phyloP scores from a whole-genome alignment of 64 coral and sea anemone genomes.

The Orbicella faveolata region DNA sequence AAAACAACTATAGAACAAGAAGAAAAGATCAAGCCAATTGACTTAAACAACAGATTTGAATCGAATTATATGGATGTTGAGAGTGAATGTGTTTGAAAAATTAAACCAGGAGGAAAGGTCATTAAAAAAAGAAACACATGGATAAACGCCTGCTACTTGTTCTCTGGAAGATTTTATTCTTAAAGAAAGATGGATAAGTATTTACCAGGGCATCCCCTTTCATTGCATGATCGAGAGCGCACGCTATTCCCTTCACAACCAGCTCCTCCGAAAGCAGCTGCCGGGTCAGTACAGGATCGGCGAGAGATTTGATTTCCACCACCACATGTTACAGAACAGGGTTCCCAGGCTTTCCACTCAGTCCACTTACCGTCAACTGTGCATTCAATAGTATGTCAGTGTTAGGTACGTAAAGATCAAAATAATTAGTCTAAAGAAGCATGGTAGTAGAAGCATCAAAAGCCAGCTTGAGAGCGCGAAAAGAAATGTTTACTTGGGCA shows the following conservation, averaged over 20 bases:
- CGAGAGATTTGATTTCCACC: conserved; percentile 45
- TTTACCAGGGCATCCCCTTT: conserved; percentile 42
- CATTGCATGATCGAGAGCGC: conserved; percentile 51
- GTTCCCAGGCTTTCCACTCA: conserved; percentile 68
- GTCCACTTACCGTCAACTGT: conserved; percentile 68
- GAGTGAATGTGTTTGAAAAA: no score
- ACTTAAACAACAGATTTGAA: no score
- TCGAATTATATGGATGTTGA: no score
- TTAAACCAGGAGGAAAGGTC: no score
- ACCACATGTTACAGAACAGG: conserved; percentile 70
- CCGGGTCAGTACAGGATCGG: conserved; percentile 67
- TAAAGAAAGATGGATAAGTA: background rate
- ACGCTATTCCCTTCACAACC: conserved; percentile 51
- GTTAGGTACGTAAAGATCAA: background rate
- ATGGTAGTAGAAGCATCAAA: background rate
- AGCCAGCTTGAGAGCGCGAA: background rate
- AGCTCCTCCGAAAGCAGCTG: conserved; percentile 44
- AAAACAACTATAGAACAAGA: no score
- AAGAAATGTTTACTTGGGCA: conserved; percentile 12
- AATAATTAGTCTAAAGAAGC: no score
- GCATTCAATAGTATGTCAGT: background rate
- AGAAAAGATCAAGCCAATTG: no score
- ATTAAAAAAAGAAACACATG: no score
- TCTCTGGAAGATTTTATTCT: no score
- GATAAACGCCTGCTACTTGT: background rate